Evolutionary conservation across 2,113 vertebrate species (phyloP), one percentile per base, ranked within the genome.

Genomic region (Psettodes erumei): DNA sequence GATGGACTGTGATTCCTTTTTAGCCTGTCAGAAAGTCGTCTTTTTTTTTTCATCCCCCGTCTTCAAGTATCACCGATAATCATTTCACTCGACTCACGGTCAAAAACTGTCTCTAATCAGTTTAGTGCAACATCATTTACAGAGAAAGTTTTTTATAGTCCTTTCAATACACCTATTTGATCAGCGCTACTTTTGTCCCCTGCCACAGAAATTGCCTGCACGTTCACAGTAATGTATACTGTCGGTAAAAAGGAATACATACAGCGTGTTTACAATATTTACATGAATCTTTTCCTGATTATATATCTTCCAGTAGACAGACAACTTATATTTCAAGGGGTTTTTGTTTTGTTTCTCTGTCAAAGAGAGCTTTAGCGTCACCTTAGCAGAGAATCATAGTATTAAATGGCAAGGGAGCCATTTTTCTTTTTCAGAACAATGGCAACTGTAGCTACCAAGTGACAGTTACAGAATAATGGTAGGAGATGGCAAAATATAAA

Each of bases 1-100:
- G 55, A 67, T 38, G 43, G 71, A 69, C 56, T 43, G 38, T 66
- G 50, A 69, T 73, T 75, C 64, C 30, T 33, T 76, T 69, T 77
- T 33, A 66, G 60, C 62, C 42, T 77, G 70, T 72, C 56, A 65
- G 50, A 33, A 77, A 71, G 32, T 40, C 10, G 40, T 67, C 66
- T 42, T 53, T 55, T 51, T 64, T 68, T 40, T 43, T 58, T 45
- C 19, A 38, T 61, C n/a, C n/a, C n/a, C n/a, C n/a, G n/a, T n/a
- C 50, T 61, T 59, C 21, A 71, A 2, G 68, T 71, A 50, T 33
- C 48, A 23, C 58, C 53, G 67, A 64, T 76, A 30, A 82, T 71
- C 55, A 64, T 19, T 59, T 71, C 33, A 71, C 23, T 32, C 6
- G 35, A 53, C 43, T 62, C 54, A 30, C 13, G 21, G 27, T 81